A percentile compares a stretch with the other conserved stretches of the same genome.
Evolutionary conservation across 64 coral and sea anemone species (phyloP).

Genomic region (Dendronephthya gigantea): DNA sequence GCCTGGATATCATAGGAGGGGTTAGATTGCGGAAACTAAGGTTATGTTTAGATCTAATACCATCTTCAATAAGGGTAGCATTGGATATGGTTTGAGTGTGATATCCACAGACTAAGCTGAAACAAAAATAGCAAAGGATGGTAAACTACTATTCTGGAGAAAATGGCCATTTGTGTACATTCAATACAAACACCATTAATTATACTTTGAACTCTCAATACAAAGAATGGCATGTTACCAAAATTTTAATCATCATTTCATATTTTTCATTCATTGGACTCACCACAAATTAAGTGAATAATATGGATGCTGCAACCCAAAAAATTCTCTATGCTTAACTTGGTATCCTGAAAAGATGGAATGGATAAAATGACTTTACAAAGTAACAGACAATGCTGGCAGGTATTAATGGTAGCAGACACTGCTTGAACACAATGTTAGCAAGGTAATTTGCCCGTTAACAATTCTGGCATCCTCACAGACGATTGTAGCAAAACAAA

Average conservation of each 20-base stretch:
- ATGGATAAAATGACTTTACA: not conserved
- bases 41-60: not conserved
- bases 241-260: no score
- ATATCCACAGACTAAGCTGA: not conserved
- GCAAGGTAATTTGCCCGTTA: no score
- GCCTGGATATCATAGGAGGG: not conserved
- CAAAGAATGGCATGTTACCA: no score
- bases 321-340: not conserved
- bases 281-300: not conserved
- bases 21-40: not conserved
- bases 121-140: not conserved
- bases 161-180: no score
- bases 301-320: not conserved
- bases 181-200: no score
- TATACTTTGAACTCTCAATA: no score
- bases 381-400: no score
- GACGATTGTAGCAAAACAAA: no score
- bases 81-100: not conserved
- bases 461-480: no score
- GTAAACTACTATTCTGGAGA: no score
- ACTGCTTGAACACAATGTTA: no score
- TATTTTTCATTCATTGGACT: not conserved
- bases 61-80: not conserved
- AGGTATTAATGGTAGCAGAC: no score
- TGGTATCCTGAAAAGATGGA: not conserved